Evolutionary conservation across 2,797 vertebrate species (phyloP), one percentile per base, ranked within the genome.

Genomic region (Sphenodon punctatus): DNA sequence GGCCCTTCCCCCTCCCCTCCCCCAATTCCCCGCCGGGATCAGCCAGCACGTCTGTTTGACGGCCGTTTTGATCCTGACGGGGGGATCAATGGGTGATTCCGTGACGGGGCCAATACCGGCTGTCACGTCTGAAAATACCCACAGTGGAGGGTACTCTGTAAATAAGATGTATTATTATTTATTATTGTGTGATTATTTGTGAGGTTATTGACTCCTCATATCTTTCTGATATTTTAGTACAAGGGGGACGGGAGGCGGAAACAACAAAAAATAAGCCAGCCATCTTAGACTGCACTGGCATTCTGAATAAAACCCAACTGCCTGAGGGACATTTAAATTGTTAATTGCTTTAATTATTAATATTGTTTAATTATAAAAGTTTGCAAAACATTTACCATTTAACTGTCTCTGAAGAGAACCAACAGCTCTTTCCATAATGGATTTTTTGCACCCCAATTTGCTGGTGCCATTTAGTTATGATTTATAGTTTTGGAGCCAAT

Each of bases 351-450:
- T 63, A 78, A 80, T 36, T 67, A 25, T 49, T 82, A 59, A 64
- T 45, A 78, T 30, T 46, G 48, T 58, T 72, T 86, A 80, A 88
- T 65, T 82, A 61, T 49, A 49, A 86, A 84, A 41, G 71, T 49
- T 61, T 68, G 71, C 78, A 79, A 88, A 86, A 82, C 41, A 73
- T 59, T 67, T 46, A 32, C 16, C 67, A 69, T 71, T 78, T 71
- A 63, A 64, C 34, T 82, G 55, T 41, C 27, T 69, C 56, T 13
- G 4, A 79, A 30, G 84, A 67, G 12, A 71, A 2, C 4, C 12
- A 2, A 76, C 15, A 82, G 38, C 38, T 74, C n/a, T 69, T 79
- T 82, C 64, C 25, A 20, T 46, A 61, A 78, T 3, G 67, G 48
- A 38, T 67, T 23, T 49, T 79, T 65, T 66, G 17, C 9, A 58